Conservation (phyloP, 2,888 invertebrate genomes). For the Antheraea assamensis region DNA sequence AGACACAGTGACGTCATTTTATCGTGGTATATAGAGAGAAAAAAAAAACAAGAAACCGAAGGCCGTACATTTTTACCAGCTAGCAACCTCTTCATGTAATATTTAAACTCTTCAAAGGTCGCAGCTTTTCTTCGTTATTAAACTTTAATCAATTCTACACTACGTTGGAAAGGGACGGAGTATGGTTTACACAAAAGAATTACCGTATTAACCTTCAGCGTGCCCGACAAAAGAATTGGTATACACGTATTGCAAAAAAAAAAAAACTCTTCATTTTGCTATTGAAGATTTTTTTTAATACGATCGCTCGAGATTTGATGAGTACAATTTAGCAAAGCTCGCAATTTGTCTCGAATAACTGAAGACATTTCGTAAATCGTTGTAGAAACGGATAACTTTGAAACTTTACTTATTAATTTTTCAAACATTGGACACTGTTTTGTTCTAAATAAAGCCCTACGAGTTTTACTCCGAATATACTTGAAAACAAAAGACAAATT, state of each 20-base stretch:
- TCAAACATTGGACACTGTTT: too few species aligned
- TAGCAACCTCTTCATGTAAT: background rate
- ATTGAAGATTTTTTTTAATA: background rate
- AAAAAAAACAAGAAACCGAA: background rate
- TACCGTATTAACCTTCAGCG: background rate
- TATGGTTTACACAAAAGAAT: background rate
- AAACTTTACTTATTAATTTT: background rate
- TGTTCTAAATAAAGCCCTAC: too few species aligned
- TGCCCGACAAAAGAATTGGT: background rate
- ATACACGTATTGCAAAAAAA: background rate
- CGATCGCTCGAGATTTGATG: background rate
- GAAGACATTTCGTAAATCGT: background rate
- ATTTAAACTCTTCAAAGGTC: background rate
- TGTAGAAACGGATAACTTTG: background rate
- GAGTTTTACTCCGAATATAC: too few species aligned
- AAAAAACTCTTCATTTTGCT: background rate
- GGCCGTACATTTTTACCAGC: background rate
- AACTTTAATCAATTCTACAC: conserved; percentile 6
- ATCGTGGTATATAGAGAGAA: too few species aligned
- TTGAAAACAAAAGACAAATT: too few species aligned
- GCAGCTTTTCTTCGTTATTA: background rate
- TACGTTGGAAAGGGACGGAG: background rate
- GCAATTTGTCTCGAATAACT: background rate
- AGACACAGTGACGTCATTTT: too few species aligned
- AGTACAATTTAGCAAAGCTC: background rate